Conservation (phyloP, 2,113 vertebrate genomes). For the Cheirogaleus medius region DNA sequence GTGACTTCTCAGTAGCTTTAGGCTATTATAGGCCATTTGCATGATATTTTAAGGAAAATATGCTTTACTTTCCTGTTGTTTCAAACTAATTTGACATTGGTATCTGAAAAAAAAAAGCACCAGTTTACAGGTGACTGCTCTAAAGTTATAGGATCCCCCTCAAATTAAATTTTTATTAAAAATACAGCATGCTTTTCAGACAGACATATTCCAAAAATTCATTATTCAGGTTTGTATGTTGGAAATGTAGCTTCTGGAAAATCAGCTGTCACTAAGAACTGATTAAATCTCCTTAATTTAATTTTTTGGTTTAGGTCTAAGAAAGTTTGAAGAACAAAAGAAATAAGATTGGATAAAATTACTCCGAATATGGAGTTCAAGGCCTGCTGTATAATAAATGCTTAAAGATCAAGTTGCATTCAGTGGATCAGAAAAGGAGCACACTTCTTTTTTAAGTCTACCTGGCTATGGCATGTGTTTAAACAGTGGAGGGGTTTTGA, state of each 20-base stretch:
- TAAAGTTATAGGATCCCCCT: background rate
- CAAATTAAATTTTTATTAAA: conserved; percentile 20
- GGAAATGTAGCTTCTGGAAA: background rate
- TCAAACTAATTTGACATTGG: background rate
- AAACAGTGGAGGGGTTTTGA: background rate
- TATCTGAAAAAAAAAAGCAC: background rate
- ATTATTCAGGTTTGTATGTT: background rate
- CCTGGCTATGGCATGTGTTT: background rate
- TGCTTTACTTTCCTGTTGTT: conserved; percentile 21
- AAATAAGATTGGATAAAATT: background rate
- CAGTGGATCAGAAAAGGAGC: background rate
- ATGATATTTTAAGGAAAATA: conserved; percentile 12
- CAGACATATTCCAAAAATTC: background rate
- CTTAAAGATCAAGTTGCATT: background rate
- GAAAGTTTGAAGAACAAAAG: background rate
- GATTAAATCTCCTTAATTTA: background rate
- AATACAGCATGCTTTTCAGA: background rate
- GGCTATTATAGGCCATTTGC: background rate
- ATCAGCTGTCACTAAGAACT: background rate
- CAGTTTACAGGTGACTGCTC: background rate
- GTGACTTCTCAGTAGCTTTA: background rate
- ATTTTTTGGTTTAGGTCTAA: background rate
- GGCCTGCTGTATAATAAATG: background rate
- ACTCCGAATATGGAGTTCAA: background rate
- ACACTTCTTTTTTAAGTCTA: background rate